Conservation (phyloP, 2,888 invertebrate species). For the Ischnus inquisitorius region DNA sequence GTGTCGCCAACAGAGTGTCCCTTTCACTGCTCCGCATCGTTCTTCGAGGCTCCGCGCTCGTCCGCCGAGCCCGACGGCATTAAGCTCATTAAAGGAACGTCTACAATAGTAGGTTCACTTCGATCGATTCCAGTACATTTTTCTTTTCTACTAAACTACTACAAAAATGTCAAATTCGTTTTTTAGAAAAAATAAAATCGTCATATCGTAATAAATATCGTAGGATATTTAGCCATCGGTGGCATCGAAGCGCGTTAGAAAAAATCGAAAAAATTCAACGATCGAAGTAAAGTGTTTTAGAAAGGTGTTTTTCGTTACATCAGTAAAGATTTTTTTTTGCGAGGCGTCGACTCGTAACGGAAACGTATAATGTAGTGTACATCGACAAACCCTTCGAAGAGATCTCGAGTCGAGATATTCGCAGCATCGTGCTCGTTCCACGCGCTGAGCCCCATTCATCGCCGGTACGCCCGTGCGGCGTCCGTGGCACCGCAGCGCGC, state of each 20-base stretch:
- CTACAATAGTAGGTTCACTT: too few species aligned
- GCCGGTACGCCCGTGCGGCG: slow-evolving; percentile 47
- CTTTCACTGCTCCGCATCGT: slow-evolving; percentile 46
- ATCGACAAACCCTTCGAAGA: slow-evolving; percentile 38
- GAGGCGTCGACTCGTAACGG: slow-evolving; percentile 10
- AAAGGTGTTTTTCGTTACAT: too few species aligned
- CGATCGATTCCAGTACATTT: neutral
- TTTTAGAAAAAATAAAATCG: neutral
- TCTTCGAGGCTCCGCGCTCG: slow-evolving; percentile 10
- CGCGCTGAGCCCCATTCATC: slow-evolving; percentile 47
- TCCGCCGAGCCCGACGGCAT: slow-evolving; percentile 19
- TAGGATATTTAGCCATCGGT: neutral
- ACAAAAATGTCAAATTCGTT: neutral
- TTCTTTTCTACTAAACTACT: neutral
- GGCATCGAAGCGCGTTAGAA: neutral
- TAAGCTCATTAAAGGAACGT: slow-evolving; percentile 4
- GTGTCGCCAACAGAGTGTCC: slow-evolving; percentile 48
- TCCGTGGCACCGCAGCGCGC: neutral
- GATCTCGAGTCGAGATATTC: slow-evolving; percentile 40
- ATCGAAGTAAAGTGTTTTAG: neutral
- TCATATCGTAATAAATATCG: neutral
- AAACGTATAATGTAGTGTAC: slow-evolving; percentile 14
- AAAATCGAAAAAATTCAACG: neutral
- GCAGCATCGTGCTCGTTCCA: slow-evolving; percentile 49
- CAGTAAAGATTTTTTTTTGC: slow-evolving; percentile 21